Evolutionary conservation across 92 coral and sea anemone genomes (phyloP).

Genomic region (Anthopleura xanthogrammica): DNA sequence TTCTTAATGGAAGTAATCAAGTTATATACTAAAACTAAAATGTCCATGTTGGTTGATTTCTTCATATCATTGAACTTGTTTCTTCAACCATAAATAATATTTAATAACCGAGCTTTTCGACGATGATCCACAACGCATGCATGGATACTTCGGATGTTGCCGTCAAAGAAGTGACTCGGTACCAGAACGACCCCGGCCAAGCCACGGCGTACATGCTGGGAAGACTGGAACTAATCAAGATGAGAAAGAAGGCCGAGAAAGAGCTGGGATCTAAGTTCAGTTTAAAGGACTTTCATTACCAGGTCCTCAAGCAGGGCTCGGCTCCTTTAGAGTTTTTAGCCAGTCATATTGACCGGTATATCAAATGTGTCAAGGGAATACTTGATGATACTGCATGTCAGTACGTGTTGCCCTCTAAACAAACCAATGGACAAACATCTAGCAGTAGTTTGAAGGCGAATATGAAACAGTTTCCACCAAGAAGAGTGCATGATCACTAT

Average conservation of each 20-base stretch:
- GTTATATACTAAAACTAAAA: too few relatives aligned
- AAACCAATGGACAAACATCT: background rate
- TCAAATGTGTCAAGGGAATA: conserved; percentile 54
- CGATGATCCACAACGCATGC: conserved; percentile 11
- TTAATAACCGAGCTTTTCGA: too few relatives aligned
- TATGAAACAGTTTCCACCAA: background rate
- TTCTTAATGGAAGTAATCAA: too few relatives aligned
- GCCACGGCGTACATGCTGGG: conserved; percentile 99
- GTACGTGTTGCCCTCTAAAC: background rate
- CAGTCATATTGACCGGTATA: conserved; percentile 78
- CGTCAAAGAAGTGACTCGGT: conserved; percentile 90
- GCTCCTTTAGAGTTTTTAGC: conserved; percentile 76
- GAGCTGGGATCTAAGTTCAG: conserved; percentile 62
- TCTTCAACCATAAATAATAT: too few relatives aligned
- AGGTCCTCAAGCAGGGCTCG: conserved; percentile 89
- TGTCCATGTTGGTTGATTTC: too few relatives aligned
- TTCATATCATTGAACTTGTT: too few relatives aligned
- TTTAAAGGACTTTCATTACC: conserved; percentile 92
- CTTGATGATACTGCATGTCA: conserved; percentile 39
- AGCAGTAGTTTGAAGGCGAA: background rate
- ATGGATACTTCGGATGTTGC: conserved; percentile 92
- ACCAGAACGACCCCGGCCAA: conserved; percentile 96
- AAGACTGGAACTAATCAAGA: conserved; percentile 75
- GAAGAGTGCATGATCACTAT: background rate
- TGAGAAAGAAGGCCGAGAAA: conserved; percentile 75